Evolutionary conservation across 2,797 vertebrate species (phyloP).

Genomic region (Poecilia wingei): DNA sequence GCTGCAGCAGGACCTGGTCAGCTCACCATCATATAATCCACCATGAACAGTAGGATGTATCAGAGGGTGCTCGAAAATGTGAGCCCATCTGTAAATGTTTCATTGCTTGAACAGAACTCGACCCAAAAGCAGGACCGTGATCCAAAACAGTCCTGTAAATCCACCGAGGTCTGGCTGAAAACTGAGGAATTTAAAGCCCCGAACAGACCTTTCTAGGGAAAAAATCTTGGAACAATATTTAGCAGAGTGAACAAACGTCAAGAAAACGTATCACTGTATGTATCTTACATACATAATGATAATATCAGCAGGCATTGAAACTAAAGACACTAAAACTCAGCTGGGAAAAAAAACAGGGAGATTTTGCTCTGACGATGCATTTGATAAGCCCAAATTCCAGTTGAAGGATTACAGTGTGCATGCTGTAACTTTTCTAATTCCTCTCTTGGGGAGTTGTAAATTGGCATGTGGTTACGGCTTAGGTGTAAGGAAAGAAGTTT

Average conservation of each 20-base stretch:
- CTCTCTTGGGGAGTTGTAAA: slow-evolving; percentile 52
- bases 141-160: background rate
- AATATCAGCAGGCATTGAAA: background rate
- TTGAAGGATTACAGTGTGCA: slow-evolving; percentile 24
- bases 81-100: background rate
- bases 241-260: background rate
- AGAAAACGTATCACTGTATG: background rate
- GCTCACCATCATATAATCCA: too few species aligned
- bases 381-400: background rate
- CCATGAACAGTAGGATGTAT: too few species aligned
- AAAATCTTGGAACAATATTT: background rate
- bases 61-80: background rate
- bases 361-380: background rate
- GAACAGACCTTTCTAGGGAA: background rate
- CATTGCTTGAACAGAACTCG: background rate
- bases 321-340: background rate
- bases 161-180: background rate
- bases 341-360: background rate
- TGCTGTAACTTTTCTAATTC: slow-evolving; percentile 48
- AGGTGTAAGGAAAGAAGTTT: slow-evolving; percentile 39
- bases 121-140: background rate
- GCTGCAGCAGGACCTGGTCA: too few species aligned
- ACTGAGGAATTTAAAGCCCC: background rate
- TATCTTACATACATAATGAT: background rate
- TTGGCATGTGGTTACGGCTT: slow-evolving; percentile 51